Conservation (phyloP, 2,797 vertebrate species). For the Scarus forsteni region DNA sequence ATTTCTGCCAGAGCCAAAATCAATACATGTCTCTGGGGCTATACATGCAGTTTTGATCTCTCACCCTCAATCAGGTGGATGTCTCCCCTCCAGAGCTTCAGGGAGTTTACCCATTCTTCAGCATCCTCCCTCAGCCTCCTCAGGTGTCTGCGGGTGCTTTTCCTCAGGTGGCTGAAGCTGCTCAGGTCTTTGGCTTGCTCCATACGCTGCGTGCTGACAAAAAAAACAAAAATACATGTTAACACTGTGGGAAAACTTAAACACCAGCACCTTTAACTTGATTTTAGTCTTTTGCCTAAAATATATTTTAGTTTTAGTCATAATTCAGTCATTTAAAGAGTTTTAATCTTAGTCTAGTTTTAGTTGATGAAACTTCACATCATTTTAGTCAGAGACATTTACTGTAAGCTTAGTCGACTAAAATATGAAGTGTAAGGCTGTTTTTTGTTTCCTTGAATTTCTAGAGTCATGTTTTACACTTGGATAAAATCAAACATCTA, state of each 20-base stretch:
- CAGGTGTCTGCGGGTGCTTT: slow-evolving; percentile 77
- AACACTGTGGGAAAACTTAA: neutral
- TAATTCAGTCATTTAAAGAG: too few relatives aligned
- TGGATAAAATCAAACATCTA: too few relatives aligned
- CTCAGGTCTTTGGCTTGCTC: slow-evolving; percentile 64
- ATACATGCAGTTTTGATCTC: neutral
- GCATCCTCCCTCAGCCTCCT: slow-evolving; percentile 81
- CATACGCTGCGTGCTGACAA: slow-evolving; percentile 64
- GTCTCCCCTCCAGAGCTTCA: slow-evolving; percentile 91
- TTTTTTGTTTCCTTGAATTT: too few relatives aligned
- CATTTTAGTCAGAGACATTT: too few relatives aligned
- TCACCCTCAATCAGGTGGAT: slow-evolving; percentile 93
- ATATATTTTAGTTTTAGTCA: too few relatives aligned
- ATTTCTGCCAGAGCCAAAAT: neutral
- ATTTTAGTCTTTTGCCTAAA: too few relatives aligned
- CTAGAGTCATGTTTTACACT: too few relatives aligned
- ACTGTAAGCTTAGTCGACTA: too few relatives aligned
- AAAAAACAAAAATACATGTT: too few relatives aligned
- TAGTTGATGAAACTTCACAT: too few relatives aligned
- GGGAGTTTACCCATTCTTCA: slow-evolving; percentile 71
- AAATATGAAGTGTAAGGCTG: too few relatives aligned
- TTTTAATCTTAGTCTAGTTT: too few relatives aligned
- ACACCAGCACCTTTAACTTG: neutral
- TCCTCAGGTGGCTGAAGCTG: slow-evolving; percentile 86
- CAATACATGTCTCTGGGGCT: slow-evolving; percentile 1